Base-by-base conservation (phyloP, 2,797 vertebrate genomes). In the Neostethus bicornis region DNA sequence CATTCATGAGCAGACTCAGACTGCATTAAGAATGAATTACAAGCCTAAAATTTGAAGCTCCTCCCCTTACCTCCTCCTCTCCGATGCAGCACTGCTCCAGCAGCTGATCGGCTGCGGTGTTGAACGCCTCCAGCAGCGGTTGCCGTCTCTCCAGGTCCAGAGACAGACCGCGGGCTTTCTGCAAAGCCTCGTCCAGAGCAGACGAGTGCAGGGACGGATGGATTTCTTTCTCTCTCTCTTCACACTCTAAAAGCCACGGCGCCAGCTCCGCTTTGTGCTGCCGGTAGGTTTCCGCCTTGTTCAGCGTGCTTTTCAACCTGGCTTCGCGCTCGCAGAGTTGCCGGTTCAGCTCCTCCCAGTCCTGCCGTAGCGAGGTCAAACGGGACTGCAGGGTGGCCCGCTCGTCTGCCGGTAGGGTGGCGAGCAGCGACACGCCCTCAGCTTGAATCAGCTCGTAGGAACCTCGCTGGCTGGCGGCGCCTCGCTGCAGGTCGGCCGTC, bases 381-480 rank as follows among this genome's bases (percentile, higher is more conserved):
- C 94, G 93, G 66, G 86, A 88, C 80, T 98, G 95, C 73, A 98
- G 86, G 8, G 87, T 81, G 3, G 85, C 85, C 29, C 93, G 94
- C 47, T 98, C 97, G 53, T 95, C 94, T 0, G 93, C 89, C 3
- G 94, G 93, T 2, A 96, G 92, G 0, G 94, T 90, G 31, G 94
- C 93, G 23, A 98, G 89, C 51, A 99, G 79, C 38, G 94, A 92
- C 1, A 90, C 92, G 1, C 96, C 96, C 78, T 99, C 95, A 0
- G 93, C 91, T 66, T 96, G 92, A 17, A 99, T 93, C 76, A 99
- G 94, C 83, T 99, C 96, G 1, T 99, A 99, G 64, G 96, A 92
- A 7, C 97, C 97, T 1, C 95, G 92, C 77, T 97, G 96, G 29
- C 96, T 93, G 76, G 96, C 97, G 42, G 96, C 84, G 7, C 81